Percentiles rank a stretch among this genome's conserved stretches.
Evolutionary conservation across 1,140 invertebrate genomes (phyloP).

Genomic region (Trachymyrmex septentrionalis): DNA sequence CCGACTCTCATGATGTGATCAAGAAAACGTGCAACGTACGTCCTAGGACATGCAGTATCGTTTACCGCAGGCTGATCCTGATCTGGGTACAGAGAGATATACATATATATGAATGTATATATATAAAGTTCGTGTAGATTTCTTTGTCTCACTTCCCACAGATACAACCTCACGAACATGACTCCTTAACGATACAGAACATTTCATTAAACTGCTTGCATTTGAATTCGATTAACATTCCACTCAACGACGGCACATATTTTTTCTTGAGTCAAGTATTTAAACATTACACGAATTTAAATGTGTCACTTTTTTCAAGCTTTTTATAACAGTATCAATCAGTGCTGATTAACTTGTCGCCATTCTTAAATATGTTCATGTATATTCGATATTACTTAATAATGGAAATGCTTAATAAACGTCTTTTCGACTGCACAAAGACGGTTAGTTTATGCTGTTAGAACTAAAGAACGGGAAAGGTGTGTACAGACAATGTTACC

Average conservation of each 20-base stretch:
- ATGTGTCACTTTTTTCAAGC: constrained; percentile 40
- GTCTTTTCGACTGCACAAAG: constrained; percentile 41
- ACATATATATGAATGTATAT: constrained; percentile 33
- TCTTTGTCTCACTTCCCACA: constrained; percentile 39
- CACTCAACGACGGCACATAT: constrained; percentile 36
- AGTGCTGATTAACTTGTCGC: constrained; percentile 49
- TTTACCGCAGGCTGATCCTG: constrained; percentile 63
- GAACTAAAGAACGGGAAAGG: constrained; percentile 47
- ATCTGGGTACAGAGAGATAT: constrained; percentile 51
- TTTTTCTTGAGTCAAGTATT: constrained; percentile 54
- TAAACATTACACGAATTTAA: constrained; percentile 51
- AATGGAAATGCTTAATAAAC: constrained; percentile 62
- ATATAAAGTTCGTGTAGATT: constrained; percentile 30
- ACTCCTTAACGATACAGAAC: constrained; percentile 37
- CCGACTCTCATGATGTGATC: constrained; percentile 48
- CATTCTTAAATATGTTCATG: constrained; percentile 58
- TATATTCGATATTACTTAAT: constrained; percentile 47
- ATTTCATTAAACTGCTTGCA: constrained; percentile 7
- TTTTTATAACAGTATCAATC: constrained; percentile 38
- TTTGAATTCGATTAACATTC: constrained; percentile 37
- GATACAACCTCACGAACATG: constrained; percentile 19
- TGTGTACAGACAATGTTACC: constrained; percentile 57
- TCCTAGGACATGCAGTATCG: constrained; percentile 53
- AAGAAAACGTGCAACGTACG: constrained; percentile 51
- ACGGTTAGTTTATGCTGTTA: constrained; percentile 52